Conservation (phyloP, 1,140 invertebrate genomes). For the Aphelenchoides fujianensis region DNA sequence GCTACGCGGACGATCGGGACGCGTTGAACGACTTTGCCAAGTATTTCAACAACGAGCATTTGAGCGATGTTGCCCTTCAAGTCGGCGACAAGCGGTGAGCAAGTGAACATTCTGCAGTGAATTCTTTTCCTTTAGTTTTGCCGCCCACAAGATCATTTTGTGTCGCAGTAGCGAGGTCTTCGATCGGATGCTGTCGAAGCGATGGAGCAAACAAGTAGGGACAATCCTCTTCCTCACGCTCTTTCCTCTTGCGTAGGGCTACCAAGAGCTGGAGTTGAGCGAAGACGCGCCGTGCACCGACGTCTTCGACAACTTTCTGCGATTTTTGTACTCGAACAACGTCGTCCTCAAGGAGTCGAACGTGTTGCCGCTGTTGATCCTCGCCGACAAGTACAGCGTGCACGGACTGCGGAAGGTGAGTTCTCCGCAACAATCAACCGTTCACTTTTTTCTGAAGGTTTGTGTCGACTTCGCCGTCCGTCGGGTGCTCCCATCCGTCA, state of each 20-base stretch:
- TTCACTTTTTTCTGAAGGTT: constrained; percentile 35
- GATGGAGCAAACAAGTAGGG: constrained; percentile 62
- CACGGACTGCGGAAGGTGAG: constrained; percentile 62
- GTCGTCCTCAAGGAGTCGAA: constrained; percentile 63
- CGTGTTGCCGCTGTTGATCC: constrained; percentile 63
- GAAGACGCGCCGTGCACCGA: constrained; percentile 63
- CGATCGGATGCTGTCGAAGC: constrained; percentile 64
- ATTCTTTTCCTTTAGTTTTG: constrained; percentile 49
- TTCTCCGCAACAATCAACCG: neutral
- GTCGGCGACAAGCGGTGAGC: constrained; percentile 62
- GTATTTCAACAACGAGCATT: constrained; percentile 63
- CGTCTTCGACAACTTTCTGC: constrained; percentile 64
- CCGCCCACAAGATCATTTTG: constrained; percentile 64
- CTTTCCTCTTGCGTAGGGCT: too few species aligned
- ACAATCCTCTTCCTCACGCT: too few species aligned
- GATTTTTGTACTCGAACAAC: constrained; percentile 65
- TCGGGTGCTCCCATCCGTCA: constrained; percentile 63
- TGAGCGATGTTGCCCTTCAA: constrained; percentile 63
- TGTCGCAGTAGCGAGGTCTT: constrained; percentile 64
- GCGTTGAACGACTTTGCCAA: constrained; percentile 63
- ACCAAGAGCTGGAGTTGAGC: constrained; percentile 63
- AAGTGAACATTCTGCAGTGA: neutral
- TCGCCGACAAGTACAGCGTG: constrained; percentile 66
- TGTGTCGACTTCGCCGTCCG: constrained; percentile 64
- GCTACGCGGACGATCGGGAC: constrained; percentile 64